phyloP scores from a whole-genome alignment of 2,888 invertebrate species.

The Rosalia funebris region DNA sequence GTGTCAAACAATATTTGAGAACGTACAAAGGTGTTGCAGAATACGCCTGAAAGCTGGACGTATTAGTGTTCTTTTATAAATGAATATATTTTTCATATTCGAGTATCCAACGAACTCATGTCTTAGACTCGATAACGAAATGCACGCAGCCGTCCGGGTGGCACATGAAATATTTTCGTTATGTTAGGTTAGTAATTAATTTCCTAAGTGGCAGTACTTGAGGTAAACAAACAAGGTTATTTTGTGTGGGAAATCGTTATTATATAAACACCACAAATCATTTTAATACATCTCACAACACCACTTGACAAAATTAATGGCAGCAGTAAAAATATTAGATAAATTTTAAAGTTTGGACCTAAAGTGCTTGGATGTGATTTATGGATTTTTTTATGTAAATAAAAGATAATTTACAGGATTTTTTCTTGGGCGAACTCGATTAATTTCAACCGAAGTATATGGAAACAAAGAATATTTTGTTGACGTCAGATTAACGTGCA shows the following conservation, averaged over 20 bases:
- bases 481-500: no score
- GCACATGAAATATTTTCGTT: slow-evolving; percentile 23
- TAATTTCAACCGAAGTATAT: background rate
- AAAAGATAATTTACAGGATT: slow-evolving; percentile 17
- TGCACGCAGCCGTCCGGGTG: background rate
- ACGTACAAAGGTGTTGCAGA: no score
- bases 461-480: no score
- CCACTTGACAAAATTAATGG: slow-evolving; percentile 37
- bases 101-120: no score
- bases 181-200: slow-evolving; percentile 31
- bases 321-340: slow-evolving; percentile 17
- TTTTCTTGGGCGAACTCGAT: slow-evolving; percentile 6
- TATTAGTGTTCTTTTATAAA: no score
- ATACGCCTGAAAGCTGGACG: no score
- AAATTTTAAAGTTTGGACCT: slow-evolving; percentile 21
- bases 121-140: background rate
- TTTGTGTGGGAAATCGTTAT: slow-evolving; percentile 41
- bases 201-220: slow-evolving; percentile 43
- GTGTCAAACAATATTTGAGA: no score
- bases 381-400: slow-evolving; percentile 18
- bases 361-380: slow-evolving; percentile 19
- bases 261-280: slow-evolving; percentile 41
- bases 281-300: slow-evolving; percentile 31
- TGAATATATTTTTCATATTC: no score
- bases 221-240: slow-evolving; percentile 45